Evolutionary conservation across 2,888 invertebrate genomes (phyloP).

Genomic region (Phaonia tiefii): DNA sequence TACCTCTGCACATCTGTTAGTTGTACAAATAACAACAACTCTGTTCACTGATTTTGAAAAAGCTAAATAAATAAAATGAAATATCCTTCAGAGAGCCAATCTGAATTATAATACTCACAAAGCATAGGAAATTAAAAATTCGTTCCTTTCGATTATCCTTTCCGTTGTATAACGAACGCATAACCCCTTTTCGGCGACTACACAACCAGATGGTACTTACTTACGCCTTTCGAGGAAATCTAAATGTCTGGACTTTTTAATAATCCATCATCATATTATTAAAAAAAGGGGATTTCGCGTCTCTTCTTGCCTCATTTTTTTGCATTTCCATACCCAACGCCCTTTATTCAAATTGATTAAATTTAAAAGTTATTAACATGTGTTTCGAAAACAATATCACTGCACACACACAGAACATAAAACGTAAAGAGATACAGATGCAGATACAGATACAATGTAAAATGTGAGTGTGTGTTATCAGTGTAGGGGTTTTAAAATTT

Average conservation of each 20-base stretch:
- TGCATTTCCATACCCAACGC: constrained; percentile 39
- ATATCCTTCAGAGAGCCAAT: too few relatives aligned
- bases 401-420: not conserved
- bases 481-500: constrained; percentile 43
- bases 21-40: too few relatives aligned
- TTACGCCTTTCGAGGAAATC: constrained; percentile 1
- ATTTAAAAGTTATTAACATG: constrained; percentile 66
- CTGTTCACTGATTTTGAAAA: too few relatives aligned
- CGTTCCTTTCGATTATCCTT: too few relatives aligned
- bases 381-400: constrained; percentile 51
- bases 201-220: constrained; percentile 28
- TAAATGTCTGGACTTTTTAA: constrained; percentile 21
- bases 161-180: too few relatives aligned
- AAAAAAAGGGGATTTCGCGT: constrained; percentile 28
- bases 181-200: too few relatives aligned
- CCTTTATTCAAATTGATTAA: constrained; percentile 59
- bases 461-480: constrained; percentile 23
- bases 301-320: too few relatives aligned
- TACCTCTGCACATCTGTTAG: too few relatives aligned
- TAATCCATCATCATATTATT: constrained; percentile 63
- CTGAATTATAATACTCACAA: too few relatives aligned
- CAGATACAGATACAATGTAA: constrained; percentile 10
- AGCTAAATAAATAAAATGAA: too few relatives aligned
- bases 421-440: not conserved
- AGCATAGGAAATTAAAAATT: too few relatives aligned